phyloP scores from a whole-genome alignment of 2,797 vertebrate species.

The Pachyuromys duprasi region DNA sequence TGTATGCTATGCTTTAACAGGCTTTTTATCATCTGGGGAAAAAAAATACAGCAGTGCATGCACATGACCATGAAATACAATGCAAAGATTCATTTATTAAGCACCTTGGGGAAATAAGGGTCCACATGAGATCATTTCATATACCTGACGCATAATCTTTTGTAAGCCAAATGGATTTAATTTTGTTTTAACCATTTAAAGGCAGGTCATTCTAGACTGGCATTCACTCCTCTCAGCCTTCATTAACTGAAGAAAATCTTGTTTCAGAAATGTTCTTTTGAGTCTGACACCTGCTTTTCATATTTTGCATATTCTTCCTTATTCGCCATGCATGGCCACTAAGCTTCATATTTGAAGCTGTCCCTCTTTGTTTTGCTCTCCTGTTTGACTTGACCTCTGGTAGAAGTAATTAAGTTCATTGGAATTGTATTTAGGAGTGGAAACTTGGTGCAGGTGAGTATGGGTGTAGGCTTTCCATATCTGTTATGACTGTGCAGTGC shows the following conservation, averaged over 20 bases:
- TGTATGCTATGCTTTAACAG: not conserved
- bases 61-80: slow-evolving; percentile 31
- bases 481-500: not conserved
- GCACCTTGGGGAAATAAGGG: slow-evolving; percentile 52
- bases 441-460: not conserved
- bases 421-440: not conserved
- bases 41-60: not conserved
- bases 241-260: slow-evolving; percentile 15
- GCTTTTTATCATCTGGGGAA: slow-evolving; percentile 13
- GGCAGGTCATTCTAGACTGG: not conserved
- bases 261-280: not conserved
- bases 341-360: not conserved
- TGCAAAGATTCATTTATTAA: slow-evolving; percentile 66
- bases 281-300: not conserved
- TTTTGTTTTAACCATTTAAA: slow-evolving; percentile 62
- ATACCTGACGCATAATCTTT: slow-evolving; percentile 51
- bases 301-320: not conserved
- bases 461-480: not conserved
- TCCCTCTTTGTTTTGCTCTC: not conserved
- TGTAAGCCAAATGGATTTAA: slow-evolving; percentile 65
- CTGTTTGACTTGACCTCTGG: not conserved
- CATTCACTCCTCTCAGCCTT: not conserved
- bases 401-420: not conserved
- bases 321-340: not conserved
- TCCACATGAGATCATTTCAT: slow-evolving; percentile 57